Conservation (phyloP, 2,113 vertebrate species). For the Typhlomys cinereus region DNA sequence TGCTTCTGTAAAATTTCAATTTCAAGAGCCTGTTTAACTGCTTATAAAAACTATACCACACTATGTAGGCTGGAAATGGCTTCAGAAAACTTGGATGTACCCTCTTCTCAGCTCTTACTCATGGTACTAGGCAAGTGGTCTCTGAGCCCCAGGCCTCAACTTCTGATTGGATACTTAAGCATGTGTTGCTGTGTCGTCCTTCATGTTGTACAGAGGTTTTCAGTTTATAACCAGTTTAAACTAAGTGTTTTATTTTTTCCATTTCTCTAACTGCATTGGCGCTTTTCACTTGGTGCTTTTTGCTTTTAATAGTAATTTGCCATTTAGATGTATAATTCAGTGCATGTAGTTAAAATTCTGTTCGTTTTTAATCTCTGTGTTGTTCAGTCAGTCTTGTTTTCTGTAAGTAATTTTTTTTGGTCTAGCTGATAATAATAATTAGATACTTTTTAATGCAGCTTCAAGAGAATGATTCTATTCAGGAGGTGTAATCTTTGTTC, state of each 20-base stretch:
- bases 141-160: background rate
- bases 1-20: background rate
- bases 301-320: background rate
- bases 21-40: background rate
- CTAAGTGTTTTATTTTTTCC: constrained; percentile 38
- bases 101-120: background rate
- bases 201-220: background rate
- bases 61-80: background rate
- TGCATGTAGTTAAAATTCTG: constrained; percentile 4
- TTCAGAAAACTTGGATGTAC: constrained; percentile 4
- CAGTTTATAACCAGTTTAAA: constrained; percentile 29
- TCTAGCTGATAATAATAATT: constrained; percentile 35
- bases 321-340: background rate
- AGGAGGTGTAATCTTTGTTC: constrained; percentile 30
- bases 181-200: constrained; percentile 19
- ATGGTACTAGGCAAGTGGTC: background rate
- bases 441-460: constrained; percentile 18
- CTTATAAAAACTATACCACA: background rate
- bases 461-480: constrained; percentile 30
- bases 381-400: background rate
- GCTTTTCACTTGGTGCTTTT: background rate
- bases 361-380: background rate
- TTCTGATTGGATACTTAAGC: constrained; percentile 22
- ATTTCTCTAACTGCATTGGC: constrained; percentile 5
- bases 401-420: constrained; percentile 26